Evolutionary conservation across 1,140 invertebrate genomes (phyloP).

Genomic region (Panonychus citri): DNA sequence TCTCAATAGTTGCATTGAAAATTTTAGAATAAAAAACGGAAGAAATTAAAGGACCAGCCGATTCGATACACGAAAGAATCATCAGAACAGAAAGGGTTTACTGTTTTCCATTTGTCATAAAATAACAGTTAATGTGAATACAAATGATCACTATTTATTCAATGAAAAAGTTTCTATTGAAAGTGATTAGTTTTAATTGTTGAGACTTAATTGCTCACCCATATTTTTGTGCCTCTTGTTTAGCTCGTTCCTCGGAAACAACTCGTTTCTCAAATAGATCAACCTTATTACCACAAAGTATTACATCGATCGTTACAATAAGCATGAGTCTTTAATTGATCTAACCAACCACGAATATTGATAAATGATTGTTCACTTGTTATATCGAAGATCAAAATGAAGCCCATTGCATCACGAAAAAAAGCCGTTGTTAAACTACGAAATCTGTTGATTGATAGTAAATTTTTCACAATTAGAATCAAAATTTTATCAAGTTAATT

Average conservation of each 20-base stretch:
- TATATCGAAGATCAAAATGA: conserved; percentile 80
- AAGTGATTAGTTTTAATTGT: no score
- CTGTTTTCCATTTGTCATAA: no score
- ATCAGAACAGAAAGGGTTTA: no score
- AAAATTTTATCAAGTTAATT: not conserved
- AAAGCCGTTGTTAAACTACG: conserved; percentile 86
- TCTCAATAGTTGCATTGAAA: conserved; percentile 2
- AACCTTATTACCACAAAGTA: conserved; percentile 81
- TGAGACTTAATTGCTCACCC: no score
- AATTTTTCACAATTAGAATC: no score
- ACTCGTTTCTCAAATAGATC: conserved; percentile 57
- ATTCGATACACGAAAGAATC: conserved; percentile 4
- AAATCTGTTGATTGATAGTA: conserved; percentile 43
- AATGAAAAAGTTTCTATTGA: no score
- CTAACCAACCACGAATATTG: conserved; percentile 85
- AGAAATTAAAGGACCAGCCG: conserved; percentile 1
- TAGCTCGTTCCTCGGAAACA: conserved; percentile 50
- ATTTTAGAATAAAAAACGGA: conserved; percentile 3
- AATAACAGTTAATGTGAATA: no score
- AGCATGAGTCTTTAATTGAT: conserved; percentile 73
- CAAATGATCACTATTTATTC: no score
- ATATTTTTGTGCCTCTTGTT: conserved; percentile 57
- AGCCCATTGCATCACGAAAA: conserved; percentile 96
- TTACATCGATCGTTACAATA: conserved; percentile 82
- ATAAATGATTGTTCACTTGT: conserved; percentile 86